Conservation (phyloP, 1,140 invertebrate genomes). For the Drosophila quadrilineata region DNA sequence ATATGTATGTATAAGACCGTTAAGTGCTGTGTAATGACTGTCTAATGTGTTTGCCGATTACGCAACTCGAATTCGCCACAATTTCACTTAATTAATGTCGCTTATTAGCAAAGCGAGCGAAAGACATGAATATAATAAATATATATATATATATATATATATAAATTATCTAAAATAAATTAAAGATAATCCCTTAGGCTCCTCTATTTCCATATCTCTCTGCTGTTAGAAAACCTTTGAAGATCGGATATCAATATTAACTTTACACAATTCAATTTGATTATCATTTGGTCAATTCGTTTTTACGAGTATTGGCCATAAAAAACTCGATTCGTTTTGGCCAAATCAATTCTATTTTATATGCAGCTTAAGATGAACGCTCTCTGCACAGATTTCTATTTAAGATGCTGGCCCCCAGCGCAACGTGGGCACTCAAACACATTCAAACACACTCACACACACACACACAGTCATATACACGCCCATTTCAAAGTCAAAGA, state of each 20-base stretch:
- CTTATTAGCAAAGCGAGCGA: background rate
- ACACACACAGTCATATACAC: background rate
- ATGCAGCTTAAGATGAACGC: background rate
- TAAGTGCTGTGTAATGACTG: background rate
- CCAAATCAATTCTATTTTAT: constrained; percentile 21
- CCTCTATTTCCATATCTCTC: too few species aligned
- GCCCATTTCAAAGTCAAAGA: constrained; percentile 34
- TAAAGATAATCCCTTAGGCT: too few species aligned
- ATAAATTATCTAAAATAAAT: background rate
- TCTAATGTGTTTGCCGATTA: constrained; percentile 18
- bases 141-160: background rate
- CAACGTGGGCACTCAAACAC: background rate
- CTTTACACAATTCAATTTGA: too few species aligned
- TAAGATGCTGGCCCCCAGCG: constrained; percentile 24
- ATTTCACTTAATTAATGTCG: constrained; percentile 16
- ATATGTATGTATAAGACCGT: background rate
- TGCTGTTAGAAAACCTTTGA: too few species aligned
- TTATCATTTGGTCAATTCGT: too few species aligned
- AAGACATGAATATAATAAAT: background rate
- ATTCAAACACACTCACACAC: background rate
- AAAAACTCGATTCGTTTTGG: background rate
- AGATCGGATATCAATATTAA: too few species aligned
- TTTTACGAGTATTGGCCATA: too few species aligned
- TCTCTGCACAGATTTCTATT: constrained; percentile 43
- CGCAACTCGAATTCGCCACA: background rate